A percentile compares a stretch with the other conserved stretches of the same genome.
phyloP scores from a whole-genome alignment of 2,888 invertebrate genomes.

The Bombylius major region DNA sequence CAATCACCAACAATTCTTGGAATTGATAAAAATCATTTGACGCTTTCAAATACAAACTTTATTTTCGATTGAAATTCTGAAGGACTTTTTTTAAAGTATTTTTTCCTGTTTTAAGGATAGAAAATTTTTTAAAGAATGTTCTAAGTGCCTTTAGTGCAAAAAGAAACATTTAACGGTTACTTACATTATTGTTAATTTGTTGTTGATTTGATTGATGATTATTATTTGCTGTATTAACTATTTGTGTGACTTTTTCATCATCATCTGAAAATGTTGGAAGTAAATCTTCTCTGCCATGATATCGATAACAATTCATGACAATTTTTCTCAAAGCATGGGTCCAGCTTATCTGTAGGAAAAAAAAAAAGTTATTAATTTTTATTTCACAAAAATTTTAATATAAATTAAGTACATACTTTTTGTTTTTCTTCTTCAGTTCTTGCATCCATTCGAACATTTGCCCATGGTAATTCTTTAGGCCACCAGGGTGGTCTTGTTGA shows the following conservation, averaged over 20 bases:
- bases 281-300: conserved; percentile 90
- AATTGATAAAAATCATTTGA: too few species aligned
- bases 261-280: conserved; percentile 89
- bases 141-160: too few species aligned
- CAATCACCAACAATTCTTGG: too few species aligned
- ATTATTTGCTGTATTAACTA: conserved; percentile 37
- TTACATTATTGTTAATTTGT: conserved; percentile 17
- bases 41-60: too few species aligned
- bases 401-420: conserved; percentile 56
- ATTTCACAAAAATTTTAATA: neutral
- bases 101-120: too few species aligned
- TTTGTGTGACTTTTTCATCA: conserved; percentile 60
- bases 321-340: conserved; percentile 93
- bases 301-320: conserved; percentile 96
- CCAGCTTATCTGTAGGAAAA: conserved; percentile 78
- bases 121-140: too few species aligned
- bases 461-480: conserved; percentile 97
- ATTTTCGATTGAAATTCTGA: too few species aligned
- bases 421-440: conserved; percentile 93
- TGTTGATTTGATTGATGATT: conserved; percentile 13
- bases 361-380: neutral
- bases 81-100: too few species aligned
- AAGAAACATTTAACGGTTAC: neutral
- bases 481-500: conserved; percentile 95
- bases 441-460: conserved; percentile 95